These are phyloP conservation scores for Actenoides hombroni DNA, from an alignment of 2,113 vertebrate species.

Conservation along the genomic window DNA sequence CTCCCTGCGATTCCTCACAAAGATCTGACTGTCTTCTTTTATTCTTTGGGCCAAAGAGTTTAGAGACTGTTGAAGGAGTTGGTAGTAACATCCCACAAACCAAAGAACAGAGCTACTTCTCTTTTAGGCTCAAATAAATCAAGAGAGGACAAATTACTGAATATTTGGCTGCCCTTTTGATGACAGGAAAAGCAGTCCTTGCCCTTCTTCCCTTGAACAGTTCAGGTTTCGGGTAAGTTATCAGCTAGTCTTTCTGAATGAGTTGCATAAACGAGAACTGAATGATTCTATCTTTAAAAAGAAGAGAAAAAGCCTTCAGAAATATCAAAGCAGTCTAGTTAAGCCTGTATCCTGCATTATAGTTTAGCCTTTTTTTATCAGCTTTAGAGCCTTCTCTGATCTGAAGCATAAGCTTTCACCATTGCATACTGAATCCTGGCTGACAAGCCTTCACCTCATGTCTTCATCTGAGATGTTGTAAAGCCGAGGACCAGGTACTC, in stretches of 20 bases:
- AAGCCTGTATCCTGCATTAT: background rate
- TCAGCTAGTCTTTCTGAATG: background rate
- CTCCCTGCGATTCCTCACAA: background rate
- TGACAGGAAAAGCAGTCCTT: background rate
- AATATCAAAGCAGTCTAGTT: background rate
- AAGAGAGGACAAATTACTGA: background rate
- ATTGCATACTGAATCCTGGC: background rate
- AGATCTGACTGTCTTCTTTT: background rate
- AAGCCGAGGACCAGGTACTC: background rate
- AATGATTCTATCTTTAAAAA: background rate
- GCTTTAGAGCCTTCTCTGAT: background rate
- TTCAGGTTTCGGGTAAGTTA: background rate
- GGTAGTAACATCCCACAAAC: background rate
- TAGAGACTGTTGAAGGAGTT: background rate
- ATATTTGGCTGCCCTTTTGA: background rate
- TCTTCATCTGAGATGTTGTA: background rate
- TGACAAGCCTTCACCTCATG: background rate
- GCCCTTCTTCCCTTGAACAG: background rate
- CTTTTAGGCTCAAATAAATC: background rate
- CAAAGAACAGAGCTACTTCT: background rate
- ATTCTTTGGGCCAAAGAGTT: background rate
- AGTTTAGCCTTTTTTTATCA: background rate
- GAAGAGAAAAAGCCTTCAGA: background rate
- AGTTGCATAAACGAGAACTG: background rate
- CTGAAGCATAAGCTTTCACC: background rate